phyloP scores from a whole-genome alignment of 2,888 invertebrate species.

The Branchipolynoe longqiensis region DNA sequence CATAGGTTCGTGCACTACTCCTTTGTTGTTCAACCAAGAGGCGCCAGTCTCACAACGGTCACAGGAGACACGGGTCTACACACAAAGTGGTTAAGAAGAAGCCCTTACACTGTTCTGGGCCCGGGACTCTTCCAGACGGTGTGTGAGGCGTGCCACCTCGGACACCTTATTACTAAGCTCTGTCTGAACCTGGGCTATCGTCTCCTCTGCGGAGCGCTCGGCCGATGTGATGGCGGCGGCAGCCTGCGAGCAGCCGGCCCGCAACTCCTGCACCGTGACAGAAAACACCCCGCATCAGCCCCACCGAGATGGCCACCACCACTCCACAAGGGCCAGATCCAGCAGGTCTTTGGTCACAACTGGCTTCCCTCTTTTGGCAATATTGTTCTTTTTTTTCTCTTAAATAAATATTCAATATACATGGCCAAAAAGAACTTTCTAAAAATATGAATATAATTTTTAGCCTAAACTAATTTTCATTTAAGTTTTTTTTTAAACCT shows the following conservation, averaged over 20 bases:
- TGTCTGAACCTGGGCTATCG: slow-evolving; percentile 48
- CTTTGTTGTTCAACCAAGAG: too few relatives aligned
- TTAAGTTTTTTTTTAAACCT: too few relatives aligned
- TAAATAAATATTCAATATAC: too few relatives aligned
- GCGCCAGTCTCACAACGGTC: too few relatives aligned
- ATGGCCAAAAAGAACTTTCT: too few relatives aligned
- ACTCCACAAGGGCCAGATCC: background rate
- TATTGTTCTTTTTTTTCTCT: too few relatives aligned
- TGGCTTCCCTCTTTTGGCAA: background rate
- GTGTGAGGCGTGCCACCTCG: slow-evolving; percentile 36
- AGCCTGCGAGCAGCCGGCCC: slow-evolving; percentile 51
- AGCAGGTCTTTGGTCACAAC: too few relatives aligned
- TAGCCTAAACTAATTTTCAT: too few relatives aligned
- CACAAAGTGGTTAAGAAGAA: slow-evolving; percentile 32
- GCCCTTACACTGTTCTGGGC: slow-evolving; percentile 58
- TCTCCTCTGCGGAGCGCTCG: slow-evolving; percentile 56
- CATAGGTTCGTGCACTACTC: too few relatives aligned
- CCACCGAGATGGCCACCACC: background rate
- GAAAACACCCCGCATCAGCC: slow-evolving; percentile 40
- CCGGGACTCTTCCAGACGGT: slow-evolving; percentile 40
- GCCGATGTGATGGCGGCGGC: slow-evolving; percentile 48
- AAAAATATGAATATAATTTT: too few relatives aligned
- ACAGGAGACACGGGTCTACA: too few relatives aligned
- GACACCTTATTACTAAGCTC: slow-evolving; percentile 57
- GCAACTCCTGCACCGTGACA: slow-evolving; percentile 53